These are phyloP conservation scores for Hexactinellida sp. DNA, from an alignment of 37 sponge, comb jelly and placozoan genomes.

Conservation along the genomic window DNA sequence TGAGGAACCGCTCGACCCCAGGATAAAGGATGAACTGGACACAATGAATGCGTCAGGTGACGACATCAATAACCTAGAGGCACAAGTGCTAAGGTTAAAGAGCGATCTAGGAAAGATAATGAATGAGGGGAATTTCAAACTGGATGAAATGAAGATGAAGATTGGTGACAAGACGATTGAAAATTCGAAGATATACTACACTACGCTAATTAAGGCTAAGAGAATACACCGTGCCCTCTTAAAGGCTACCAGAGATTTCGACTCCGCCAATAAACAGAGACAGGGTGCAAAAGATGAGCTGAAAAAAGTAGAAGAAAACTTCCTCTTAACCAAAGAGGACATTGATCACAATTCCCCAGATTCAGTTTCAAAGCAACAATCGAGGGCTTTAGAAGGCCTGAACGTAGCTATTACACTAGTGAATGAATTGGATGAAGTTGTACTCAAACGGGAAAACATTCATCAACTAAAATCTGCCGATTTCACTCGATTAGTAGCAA, in stretches of 20 bases:
- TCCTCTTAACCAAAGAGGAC: neutral
- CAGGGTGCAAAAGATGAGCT: neutral
- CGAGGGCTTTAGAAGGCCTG: neutral
- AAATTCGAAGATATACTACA: neutral
- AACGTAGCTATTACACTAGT: neutral
- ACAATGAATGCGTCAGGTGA: neutral
- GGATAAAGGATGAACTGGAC: neutral
- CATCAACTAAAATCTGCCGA: neutral
- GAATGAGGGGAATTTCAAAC: neutral
- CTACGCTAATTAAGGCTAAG: neutral
- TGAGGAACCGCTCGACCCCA: neutral
- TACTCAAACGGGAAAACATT: neutral
- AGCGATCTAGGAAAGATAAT: neutral
- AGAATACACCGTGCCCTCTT: neutral
- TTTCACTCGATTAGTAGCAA: neutral
- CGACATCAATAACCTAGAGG: neutral
- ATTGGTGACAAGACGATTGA: conserved; percentile 2
- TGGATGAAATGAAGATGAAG: neutral
- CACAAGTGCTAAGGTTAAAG: neutral
- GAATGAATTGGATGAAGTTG: conserved; percentile 7
- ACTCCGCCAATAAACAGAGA: neutral
- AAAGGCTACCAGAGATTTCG: neutral
- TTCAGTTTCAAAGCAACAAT: neutral
- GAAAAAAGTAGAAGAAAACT: neutral
- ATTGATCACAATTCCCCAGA: neutral